Percentiles rank a stretch among this genome's conserved stretches.
Evolutionary conservation across 2,113 vertebrate genomes (phyloP).

Genomic region (Sturnira hondurensis): DNA sequence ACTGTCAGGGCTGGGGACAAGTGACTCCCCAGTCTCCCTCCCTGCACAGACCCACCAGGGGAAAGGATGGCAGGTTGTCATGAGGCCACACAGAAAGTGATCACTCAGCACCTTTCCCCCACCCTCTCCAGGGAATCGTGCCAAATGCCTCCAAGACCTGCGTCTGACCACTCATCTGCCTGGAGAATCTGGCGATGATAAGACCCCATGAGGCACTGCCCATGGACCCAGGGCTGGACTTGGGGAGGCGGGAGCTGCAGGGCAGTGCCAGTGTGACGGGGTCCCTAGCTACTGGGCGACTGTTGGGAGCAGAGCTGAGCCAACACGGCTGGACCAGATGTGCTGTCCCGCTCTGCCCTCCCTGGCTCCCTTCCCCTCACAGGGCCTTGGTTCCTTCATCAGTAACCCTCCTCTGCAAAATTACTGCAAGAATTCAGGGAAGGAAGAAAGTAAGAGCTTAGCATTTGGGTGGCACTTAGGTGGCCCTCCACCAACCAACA

Average conservation of each 20-base stretch:
- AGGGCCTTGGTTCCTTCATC: neutral
- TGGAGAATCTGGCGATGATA: rapidly evolving
- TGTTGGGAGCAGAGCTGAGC: neutral
- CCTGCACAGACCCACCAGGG: neutral
- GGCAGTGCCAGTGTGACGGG: neutral
- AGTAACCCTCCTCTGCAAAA: neutral
- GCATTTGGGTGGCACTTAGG: neutral
- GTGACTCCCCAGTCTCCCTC: neutral
- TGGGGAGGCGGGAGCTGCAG: neutral
- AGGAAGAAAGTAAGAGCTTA: too few species aligned
- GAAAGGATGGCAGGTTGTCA: neutral
- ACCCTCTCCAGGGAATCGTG: neutral
- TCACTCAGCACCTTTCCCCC: neutral
- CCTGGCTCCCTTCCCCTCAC: neutral
- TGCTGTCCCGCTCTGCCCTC: neutral
- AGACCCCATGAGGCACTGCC: rapidly evolving
- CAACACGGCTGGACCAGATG: neutral
- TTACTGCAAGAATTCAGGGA: neutral
- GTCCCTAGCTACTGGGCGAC: rapidly evolving
- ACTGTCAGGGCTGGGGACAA: neutral
- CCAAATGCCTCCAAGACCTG: neutral
- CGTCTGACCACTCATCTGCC: neutral
- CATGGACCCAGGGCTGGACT: neutral
- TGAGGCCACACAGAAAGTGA: neutral
- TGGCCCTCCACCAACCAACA: neutral